A percentile compares a stretch with the other conserved stretches of the same genome.
Conservation (phyloP, 2,113 vertebrate species). For the Jaculus jaculus region DNA sequence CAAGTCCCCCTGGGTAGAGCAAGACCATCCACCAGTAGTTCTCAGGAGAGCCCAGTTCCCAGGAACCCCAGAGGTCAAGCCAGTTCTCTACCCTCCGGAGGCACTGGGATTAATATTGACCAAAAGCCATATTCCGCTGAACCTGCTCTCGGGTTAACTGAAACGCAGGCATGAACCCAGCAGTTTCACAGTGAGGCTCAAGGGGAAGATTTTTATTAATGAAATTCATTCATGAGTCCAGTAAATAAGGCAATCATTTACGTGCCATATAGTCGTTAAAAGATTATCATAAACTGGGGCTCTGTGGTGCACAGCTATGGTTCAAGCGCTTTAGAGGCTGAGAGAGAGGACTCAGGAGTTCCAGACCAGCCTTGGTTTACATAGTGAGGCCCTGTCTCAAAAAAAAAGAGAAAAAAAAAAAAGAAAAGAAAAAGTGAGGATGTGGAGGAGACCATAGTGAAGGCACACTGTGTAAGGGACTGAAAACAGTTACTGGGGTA, state of each 20-base stretch:
- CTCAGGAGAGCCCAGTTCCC: not conserved
- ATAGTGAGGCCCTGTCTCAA: not conserved
- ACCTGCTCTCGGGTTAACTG: not conserved
- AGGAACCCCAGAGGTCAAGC: not conserved
- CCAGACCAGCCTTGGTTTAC: not conserved
- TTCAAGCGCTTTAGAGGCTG: not conserved
- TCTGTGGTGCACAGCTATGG: too few species aligned
- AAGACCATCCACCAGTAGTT: not conserved
- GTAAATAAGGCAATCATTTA: not conserved
- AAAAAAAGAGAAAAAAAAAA: not conserved
- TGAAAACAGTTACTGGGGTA: slow-evolving; percentile 23
- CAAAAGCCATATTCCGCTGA: not conserved
- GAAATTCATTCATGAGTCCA: not conserved
- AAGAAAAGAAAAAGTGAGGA: not conserved
- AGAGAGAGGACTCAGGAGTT: not conserved
- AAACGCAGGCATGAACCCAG: not conserved
- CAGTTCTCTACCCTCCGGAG: not conserved
- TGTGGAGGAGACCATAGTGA: not conserved
- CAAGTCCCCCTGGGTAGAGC: not conserved
- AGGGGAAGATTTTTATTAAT: slow-evolving; percentile 7
- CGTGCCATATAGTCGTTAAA: not conserved
- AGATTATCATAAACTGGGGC: not conserved
- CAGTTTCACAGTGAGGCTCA: not conserved
- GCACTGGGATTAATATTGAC: not conserved
- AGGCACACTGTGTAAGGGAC: slow-evolving; percentile 15